These are phyloP conservation scores for Acanthaster planci DNA, from an alignment of 35 echinoderm and acorn worm species.

Conservation along the genomic window DNA sequence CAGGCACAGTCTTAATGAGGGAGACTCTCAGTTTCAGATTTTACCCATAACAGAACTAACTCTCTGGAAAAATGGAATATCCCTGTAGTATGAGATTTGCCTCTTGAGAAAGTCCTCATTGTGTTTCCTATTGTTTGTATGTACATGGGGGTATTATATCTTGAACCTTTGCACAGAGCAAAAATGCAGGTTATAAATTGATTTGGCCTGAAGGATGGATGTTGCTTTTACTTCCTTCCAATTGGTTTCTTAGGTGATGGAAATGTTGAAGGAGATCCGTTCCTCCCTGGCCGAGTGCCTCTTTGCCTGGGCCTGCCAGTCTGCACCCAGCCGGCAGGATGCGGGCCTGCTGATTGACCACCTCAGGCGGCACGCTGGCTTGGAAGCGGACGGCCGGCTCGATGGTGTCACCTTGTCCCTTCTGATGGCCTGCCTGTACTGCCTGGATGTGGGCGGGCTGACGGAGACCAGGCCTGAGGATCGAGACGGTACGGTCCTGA, in stretches of 20 bases:
- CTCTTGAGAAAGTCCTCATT: too few relatives aligned
- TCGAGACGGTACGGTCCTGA: slow-evolving; percentile 34
- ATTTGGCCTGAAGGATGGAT: neutral
- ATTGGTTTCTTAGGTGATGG: slow-evolving; percentile 38
- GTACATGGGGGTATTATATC: neutral
- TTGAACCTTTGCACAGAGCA: neutral
- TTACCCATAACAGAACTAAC: too few relatives aligned
- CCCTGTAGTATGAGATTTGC: too few relatives aligned
- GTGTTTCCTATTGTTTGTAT: too few relatives aligned
- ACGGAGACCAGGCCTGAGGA: slow-evolving; percentile 41
- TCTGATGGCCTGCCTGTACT: slow-evolving; percentile 67
- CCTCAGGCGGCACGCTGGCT: slow-evolving; percentile 40
- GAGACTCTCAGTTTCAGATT: too few relatives aligned
- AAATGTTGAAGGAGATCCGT: slow-evolving; percentile 75
- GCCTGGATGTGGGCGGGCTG: slow-evolving; percentile 35
- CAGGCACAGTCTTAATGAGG: too few relatives aligned
- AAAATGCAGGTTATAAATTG: neutral
- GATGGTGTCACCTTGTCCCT: slow-evolving; percentile 69
- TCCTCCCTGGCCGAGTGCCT: slow-evolving; percentile 78
- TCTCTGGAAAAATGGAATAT: too few relatives aligned
- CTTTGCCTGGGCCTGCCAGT: slow-evolving; percentile 81
- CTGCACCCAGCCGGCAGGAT: slow-evolving; percentile 51
- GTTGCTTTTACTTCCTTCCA: neutral
- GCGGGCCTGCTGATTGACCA: slow-evolving; percentile 54
- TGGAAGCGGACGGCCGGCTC: slow-evolving; percentile 59